Percentiles rank a stretch among this genome's conserved stretches.
Evolutionary conservation across 2,113 vertebrate genomes (phyloP).

Genomic region (Jaculus jaculus): DNA sequence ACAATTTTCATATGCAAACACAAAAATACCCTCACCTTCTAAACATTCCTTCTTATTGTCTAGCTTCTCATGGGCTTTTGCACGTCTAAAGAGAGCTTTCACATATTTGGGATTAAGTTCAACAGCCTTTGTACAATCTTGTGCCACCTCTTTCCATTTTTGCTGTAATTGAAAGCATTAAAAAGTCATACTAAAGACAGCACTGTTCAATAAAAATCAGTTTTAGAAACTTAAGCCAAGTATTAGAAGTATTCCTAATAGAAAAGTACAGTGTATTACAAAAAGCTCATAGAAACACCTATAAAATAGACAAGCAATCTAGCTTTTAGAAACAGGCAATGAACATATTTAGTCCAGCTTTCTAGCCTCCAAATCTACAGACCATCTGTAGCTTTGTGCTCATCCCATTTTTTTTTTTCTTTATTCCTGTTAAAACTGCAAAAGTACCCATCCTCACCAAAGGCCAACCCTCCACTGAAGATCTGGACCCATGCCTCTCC

Average conservation of each 20-base stretch:
- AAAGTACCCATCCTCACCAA: not conserved
- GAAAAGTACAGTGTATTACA: not conserved
- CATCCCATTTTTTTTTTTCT: not conserved
- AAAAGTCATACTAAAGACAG: slow-evolving; percentile 58
- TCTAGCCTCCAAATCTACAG: not conserved
- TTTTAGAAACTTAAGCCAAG: slow-evolving; percentile 46
- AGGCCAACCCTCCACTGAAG: not conserved
- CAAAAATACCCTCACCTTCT: slow-evolving; percentile 90
- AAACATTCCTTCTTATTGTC: slow-evolving; percentile 98
- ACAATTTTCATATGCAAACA: slow-evolving; percentile 57
- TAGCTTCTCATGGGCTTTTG: slow-evolving; percentile 96
- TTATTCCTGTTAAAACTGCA: not conserved
- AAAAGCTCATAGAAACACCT: slow-evolving; percentile 3
- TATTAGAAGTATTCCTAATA: not conserved
- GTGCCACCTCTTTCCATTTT: slow-evolving; percentile 97
- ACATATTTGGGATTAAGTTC: slow-evolving; percentile 97
- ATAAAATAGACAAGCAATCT: not conserved
- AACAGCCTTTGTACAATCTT: slow-evolving; percentile 96
- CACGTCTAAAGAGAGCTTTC: slow-evolving; percentile 98
- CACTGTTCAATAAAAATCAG: slow-evolving; percentile 29
- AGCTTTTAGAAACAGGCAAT: slow-evolving; percentile 34
- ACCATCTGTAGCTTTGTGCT: not conserved
- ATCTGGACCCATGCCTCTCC: not conserved
- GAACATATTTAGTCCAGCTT: not conserved
- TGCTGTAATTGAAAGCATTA: slow-evolving; percentile 85